Base-by-base conservation (phyloP, 2,888 invertebrate species). In the Megalurothrips usitatus region DNA sequence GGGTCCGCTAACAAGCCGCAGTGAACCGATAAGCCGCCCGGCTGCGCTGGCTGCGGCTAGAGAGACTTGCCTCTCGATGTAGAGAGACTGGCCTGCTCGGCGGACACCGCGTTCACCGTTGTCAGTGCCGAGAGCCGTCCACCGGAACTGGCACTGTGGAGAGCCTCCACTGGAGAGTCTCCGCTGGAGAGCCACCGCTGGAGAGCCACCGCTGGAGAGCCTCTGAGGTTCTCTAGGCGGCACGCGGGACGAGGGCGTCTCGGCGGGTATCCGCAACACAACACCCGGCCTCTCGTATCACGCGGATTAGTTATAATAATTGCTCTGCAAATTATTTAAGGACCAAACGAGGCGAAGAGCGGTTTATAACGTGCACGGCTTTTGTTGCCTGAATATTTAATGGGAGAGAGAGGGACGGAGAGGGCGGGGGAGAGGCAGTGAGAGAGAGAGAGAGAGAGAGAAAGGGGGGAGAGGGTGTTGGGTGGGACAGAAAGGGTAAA, bases 241-340 rank as follows among this genome's bases (percentile, higher is more conserved):
- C 52, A 17, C 52, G 52, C 49, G 49, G 49, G 49, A n/a, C 49
- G 49, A 14, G 17, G n/a, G 58, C 58, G 34, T 43, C 34, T 43
- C 58, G 58, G 58, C 58, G n/a, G 58, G 58, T 58, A 58, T n/a
- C 68, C 68, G 68, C 68, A 75, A 75, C 68, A 26, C 26, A 23
- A 75, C 68, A 23, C 68, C 58, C 58, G 34, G 17, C 58, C 58
- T n/a, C 58, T 58, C 68, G 68, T 75, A 75, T 75, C 68, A 75
- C 68, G 68, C 68, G 68, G 68, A 75, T 75, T 75, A 75, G 68
- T 75, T 75, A 75, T 75, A 75, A 75, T 75, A 75, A 75, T 75
- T 75, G 68, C 68, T 75, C 68, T 75, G 68, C 68, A 75, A 75
- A 75, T 75, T 75, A 75, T 75, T 75, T 75, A 75, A 75, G 68